Percentiles rank a stretch among this genome's conserved stretches.
phyloP scores from a whole-genome alignment of 2,888 invertebrate species.

The Drosophila quinaria region DNA sequence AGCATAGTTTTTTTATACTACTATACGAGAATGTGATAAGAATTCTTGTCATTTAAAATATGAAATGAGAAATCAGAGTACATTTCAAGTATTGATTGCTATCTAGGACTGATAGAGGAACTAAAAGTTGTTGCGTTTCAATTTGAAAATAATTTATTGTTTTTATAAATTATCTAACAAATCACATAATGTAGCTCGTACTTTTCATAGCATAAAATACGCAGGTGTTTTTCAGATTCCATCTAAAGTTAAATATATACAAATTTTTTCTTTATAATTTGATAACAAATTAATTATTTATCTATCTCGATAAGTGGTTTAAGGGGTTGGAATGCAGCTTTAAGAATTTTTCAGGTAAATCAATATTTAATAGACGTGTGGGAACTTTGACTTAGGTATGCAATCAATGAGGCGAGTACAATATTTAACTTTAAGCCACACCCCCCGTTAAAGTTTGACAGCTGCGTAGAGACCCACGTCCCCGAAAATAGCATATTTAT shows the following conservation, averaged over 20 bases:
- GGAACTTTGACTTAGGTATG: constrained; percentile 4
- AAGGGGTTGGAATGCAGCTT: neutral
- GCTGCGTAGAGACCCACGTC: constrained; percentile 49
- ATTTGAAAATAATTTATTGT: neutral
- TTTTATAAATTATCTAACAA: too few relatives aligned
- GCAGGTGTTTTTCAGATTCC: too few relatives aligned
- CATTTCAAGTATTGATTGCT: constrained; percentile 17
- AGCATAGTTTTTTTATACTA: neutral
- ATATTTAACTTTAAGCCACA: constrained; percentile 49
- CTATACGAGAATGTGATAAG: neutral
- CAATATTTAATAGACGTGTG: constrained; percentile 10
- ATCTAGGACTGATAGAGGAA: constrained; percentile 20
- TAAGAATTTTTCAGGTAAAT: neutral
- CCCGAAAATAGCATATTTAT: constrained; percentile 15
- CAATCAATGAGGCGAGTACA: constrained; percentile 51
- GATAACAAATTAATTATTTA: neutral
- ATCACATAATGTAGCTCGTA: too few relatives aligned
- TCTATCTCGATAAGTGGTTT: neutral
- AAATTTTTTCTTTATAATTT: neutral
- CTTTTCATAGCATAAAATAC: too few relatives aligned
- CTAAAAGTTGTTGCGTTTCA: neutral
- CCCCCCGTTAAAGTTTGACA: constrained; percentile 41
- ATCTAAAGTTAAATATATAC: neutral
- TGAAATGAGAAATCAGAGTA: constrained; percentile 29
- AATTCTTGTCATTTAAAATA: constrained; percentile 23